Conservation (phyloP, 1,140 invertebrate genomes). For the Colletes latitarsis region DNA sequence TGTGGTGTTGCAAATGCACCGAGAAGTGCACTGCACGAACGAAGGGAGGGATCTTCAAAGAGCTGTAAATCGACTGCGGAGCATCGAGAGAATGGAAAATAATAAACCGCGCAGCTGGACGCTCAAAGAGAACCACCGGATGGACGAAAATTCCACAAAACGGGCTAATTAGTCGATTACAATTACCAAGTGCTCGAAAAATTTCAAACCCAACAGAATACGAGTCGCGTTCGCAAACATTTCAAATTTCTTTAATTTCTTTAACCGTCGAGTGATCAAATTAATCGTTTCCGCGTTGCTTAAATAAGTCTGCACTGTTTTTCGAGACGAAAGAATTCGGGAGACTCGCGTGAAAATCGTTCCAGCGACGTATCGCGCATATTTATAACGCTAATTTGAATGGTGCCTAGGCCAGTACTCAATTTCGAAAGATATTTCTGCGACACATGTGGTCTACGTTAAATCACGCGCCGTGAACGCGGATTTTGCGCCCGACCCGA, state of each 20-base stretch:
- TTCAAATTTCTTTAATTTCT: not conserved
- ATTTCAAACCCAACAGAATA: not conserved
- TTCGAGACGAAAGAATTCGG: not conserved
- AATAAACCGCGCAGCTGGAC: conserved; percentile 40
- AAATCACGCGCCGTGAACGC: conserved; percentile 19
- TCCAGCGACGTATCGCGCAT: conserved; percentile 20
- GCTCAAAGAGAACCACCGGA: conserved; percentile 16
- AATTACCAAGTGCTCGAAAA: not conserved
- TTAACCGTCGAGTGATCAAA: not conserved
- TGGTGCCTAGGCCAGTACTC: conserved; percentile 48
- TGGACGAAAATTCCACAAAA: conserved; percentile 3
- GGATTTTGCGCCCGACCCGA: conserved; percentile 41
- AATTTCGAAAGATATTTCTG: conserved; percentile 44
- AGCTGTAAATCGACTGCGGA: conserved; percentile 33
- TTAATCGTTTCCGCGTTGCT: not conserved
- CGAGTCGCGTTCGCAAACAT: too few relatives aligned
- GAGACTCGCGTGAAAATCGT: not conserved
- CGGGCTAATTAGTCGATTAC: conserved; percentile 2
- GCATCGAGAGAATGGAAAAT: conserved; percentile 38
- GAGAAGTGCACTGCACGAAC: not conserved
- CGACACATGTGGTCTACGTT: conserved; percentile 38
- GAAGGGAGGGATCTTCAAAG: conserved; percentile 38
- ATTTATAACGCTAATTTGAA: conserved; percentile 44
- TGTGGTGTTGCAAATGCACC: conserved; percentile 4
- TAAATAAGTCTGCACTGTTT: not conserved